These are phyloP conservation scores for Icerya purchasi DNA, from an alignment of 2,888 invertebrate species.

Conservation along the genomic window DNA sequence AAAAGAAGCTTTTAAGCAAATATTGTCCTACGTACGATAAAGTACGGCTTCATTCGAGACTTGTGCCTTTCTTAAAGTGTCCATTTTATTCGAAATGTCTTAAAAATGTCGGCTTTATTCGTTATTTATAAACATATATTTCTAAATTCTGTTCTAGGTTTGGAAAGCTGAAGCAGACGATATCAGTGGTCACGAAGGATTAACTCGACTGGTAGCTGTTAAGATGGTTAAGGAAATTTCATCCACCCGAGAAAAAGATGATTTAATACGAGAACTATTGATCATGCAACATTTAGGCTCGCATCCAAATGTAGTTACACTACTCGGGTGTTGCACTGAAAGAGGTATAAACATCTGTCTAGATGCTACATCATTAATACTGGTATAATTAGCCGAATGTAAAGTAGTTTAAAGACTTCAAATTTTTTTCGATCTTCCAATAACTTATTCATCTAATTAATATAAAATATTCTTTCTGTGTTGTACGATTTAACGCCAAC, in stretches of 20 bases:
- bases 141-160: slow-evolving; percentile 30
- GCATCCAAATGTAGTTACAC: slow-evolving; percentile 60
- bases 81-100: too few species aligned
- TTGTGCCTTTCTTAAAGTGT: too few species aligned
- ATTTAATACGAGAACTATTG: slow-evolving; percentile 44
- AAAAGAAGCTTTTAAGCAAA: too few species aligned
- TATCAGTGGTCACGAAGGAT: slow-evolving; percentile 48
- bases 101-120: too few species aligned
- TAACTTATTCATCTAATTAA: too few species aligned
- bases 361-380: not conserved
- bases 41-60: too few species aligned
- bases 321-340: slow-evolving; percentile 62
- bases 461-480: too few species aligned
- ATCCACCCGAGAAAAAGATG: slow-evolving; percentile 53
- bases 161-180: slow-evolving; percentile 73
- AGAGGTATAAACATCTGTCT: slow-evolving; percentile 34
- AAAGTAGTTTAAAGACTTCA: too few species aligned
- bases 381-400: not conserved
- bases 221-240: slow-evolving; percentile 62
- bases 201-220: slow-evolving; percentile 62
- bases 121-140: not conserved
- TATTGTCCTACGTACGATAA: too few species aligned
- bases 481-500: too few species aligned
- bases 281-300: slow-evolving; percentile 66
- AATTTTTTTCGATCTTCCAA: too few species aligned